Base-by-base conservation (phyloP, 2,113 vertebrate genomes). In the Cyanocitta stelleri region DNA sequence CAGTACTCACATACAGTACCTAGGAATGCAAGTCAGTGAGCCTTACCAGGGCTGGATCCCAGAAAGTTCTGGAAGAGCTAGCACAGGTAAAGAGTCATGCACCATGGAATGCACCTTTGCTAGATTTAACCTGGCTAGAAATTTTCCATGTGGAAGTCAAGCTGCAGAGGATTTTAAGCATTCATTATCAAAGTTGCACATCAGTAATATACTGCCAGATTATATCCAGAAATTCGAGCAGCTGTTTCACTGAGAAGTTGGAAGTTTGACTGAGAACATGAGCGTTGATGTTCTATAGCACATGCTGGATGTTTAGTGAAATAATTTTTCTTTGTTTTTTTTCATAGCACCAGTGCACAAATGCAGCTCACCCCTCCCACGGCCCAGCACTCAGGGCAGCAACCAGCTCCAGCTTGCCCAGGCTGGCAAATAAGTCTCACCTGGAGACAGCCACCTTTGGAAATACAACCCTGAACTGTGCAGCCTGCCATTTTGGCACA, bases 361-460 rank as follows among this genome's bases (percentile, higher is more conserved):
- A 27, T 1, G 16, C 39, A 33, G 24, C 30, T 78, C 8, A 6
- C 3, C 7, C 3, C 7, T 41, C 13, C 16, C 46, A 17, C 1
- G 1, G 43, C 21, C n/a, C 39, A 67, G 8, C 5, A 41, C 13
- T 9, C 0, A 26, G 22, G 5, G 35, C 15, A 23, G 43, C 56
- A 37, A 71, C 19, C 78, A 51, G 26, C 56, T 55, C 78, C 48
- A 16, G 12, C 23, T 30, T 26, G 49, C 19, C 49, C 18, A 9
- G 24, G 6, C 6, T 15, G 32, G 35, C 37, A 33, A 72, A 2
- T 0, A 27, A 20, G 32, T 59, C 35, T 23, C 11, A 26, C 16
- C 39, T 20, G 3, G 4, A 44, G 16, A 9, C 27, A 52, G 49
- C n/a, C n/a, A 13, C 30, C 20, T 49, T 52, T 13, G 29, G n/a